phyloP scores from a whole-genome alignment of 1,140 invertebrate species.

The Halictus rubicundus region DNA sequence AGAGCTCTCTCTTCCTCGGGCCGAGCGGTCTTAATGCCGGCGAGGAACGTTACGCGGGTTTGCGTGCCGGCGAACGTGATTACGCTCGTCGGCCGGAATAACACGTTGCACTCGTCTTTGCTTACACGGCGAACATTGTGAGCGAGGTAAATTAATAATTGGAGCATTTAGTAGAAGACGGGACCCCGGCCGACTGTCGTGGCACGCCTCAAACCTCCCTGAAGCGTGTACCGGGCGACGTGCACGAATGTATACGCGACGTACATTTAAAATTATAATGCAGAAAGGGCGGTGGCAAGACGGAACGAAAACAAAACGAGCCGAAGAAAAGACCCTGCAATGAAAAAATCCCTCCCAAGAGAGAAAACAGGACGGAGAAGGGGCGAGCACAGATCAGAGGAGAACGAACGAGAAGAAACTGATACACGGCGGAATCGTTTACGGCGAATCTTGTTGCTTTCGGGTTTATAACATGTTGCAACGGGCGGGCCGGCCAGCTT shows the following conservation, averaged over 20 bases:
- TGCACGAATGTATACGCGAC: neutral
- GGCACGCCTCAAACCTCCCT: conserved; percentile 11
- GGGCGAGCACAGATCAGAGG: neutral
- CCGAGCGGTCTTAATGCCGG: conserved; percentile 26
- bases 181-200: conserved; percentile 25
- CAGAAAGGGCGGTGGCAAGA: neutral
- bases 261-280: conserved; percentile 29
- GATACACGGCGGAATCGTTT: conserved; percentile 7
- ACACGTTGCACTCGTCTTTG: conserved; percentile 60
- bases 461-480: conserved; percentile 3
- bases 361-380: neutral
- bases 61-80: conserved; percentile 55
- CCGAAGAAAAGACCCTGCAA: neutral
- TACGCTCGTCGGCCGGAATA: conserved; percentile 58
- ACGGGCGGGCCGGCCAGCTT: neutral
- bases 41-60: conserved; percentile 33
- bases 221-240: conserved; percentile 1
- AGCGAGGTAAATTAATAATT: conserved; percentile 72
- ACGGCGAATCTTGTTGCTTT: neutral
- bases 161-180: conserved; percentile 59
- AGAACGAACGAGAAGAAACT: conserved; percentile 14
- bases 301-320: neutral
- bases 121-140: conserved; percentile 57
- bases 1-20: neutral
- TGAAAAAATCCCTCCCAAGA: no score